phyloP scores from a whole-genome alignment of 2,113 vertebrate species.

The Halcyon senegalensis region DNA sequence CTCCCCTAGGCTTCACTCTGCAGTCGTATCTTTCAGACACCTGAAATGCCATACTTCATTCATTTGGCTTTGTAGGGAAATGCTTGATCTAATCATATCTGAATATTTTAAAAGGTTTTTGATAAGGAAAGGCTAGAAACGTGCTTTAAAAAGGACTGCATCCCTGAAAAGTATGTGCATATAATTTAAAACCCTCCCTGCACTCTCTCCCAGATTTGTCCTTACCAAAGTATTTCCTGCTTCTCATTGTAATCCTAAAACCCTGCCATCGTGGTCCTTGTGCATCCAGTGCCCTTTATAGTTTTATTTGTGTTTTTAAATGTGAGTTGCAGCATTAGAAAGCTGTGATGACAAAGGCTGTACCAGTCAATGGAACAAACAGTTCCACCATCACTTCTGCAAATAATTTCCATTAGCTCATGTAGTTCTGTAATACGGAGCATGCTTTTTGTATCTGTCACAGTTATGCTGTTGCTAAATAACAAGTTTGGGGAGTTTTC shows the following conservation, averaged over 20 bases:
- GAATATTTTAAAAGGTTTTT: conserved; percentile 64
- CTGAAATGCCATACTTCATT: conserved; percentile 66
- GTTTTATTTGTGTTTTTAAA: conserved; percentile 13
- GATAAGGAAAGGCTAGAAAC: conserved; percentile 7
- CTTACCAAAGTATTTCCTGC: background rate
- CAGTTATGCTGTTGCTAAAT: background rate
- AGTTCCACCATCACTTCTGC: background rate
- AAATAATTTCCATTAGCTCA: background rate
- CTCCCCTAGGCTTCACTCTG: conserved; percentile 60
- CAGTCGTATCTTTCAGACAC: conserved; percentile 57
- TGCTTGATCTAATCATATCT: conserved; percentile 65
- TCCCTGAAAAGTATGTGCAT: background rate
- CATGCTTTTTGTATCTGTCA: background rate
- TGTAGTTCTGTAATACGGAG: background rate
- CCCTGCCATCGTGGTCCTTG: background rate
- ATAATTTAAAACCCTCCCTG: background rate
- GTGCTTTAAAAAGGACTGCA: conserved; percentile 26
- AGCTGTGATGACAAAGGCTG: background rate
- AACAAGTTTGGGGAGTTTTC: background rate
- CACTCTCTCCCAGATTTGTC: background rate
- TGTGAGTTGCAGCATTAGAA: background rate
- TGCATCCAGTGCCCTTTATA: background rate
- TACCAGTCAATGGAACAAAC: background rate
- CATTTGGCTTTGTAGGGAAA: conserved; percentile 23
- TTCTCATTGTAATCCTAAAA: background rate